Evolutionary conservation across 2,113 vertebrate genomes (phyloP), one percentile per base, ranked within the genome.

Genomic region (Oreamnos americanus): DNA sequence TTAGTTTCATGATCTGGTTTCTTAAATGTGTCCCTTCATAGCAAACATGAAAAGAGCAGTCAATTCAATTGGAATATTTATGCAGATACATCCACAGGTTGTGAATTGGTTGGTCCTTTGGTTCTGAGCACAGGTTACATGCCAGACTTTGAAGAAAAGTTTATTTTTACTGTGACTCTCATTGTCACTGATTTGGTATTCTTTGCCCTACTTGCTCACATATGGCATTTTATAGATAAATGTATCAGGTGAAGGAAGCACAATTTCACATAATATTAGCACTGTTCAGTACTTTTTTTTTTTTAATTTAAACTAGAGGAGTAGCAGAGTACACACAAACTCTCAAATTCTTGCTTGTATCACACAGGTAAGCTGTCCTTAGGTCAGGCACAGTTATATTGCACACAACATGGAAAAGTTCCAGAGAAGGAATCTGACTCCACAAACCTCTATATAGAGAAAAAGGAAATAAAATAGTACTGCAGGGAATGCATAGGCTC

Each of bases 111-210:
- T 87, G 58, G 14, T n/a, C 19, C 55, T 98, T 87, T 60, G 71
- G 16, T 94, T 96, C 57, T 94, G 64, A 93, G 10, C n/a, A 91
- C 19, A 28, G 33, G 47, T 88, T 39, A 92, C 8, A 7, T 47
- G 45, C 10, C 51, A 96, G 55, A 71, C 55, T 97, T 96, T n/a
- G 57, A 94, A 91, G 55, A 94, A 96, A 83, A 88, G 36, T 51
- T 91, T 55, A 47, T 43, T 96, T 90, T 86, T 86, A 91, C 30
- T 96, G 79, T 62, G 85, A 96, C 30, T 95, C 17, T 88, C 94
- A 85, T 28, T 39, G 16, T 85, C 55, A 94, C 51, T 95, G 49
- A 88, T 78, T 89, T 93, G 51, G 53, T 79, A 43, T 49, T 45
- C 55, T 94, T 87, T 90, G 15, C 14, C 36, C 55, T 87, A 78